Percentiles rank a stretch among this genome's conserved stretches.
These are phyloP conservation scores for Diploscapter pachys DNA, from an alignment of 1,140 invertebrate genomes.

Conservation along the genomic window DNA sequence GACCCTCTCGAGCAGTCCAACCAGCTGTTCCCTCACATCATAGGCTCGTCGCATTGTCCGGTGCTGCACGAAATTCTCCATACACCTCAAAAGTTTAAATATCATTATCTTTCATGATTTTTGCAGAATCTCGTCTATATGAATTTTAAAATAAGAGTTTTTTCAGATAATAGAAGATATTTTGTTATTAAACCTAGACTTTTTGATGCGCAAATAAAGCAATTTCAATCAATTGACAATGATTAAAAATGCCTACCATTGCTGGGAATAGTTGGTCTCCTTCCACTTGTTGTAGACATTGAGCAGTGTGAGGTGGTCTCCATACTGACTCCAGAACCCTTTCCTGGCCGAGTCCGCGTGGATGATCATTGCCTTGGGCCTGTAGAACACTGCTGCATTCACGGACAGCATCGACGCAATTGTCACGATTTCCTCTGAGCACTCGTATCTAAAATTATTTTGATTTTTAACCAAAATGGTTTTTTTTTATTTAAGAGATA, in stretches of 20 bases:
- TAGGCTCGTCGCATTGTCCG: constrained; percentile 91
- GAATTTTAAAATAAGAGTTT: too few species aligned
- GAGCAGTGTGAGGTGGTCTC: constrained; percentile 90
- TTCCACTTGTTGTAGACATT: constrained; percentile 86
- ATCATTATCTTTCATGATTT: too few species aligned
- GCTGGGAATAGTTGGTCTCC: constrained; percentile 53
- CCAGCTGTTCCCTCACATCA: constrained; percentile 94
- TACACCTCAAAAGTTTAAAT: constrained; percentile 66
- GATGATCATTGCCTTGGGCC: constrained; percentile 87
- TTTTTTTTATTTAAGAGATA: too few species aligned
- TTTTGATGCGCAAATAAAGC: too few species aligned
- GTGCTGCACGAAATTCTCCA: constrained; percentile 97
- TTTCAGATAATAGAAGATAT: too few species aligned
- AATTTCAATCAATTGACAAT: too few species aligned
- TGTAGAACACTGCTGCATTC: constrained; percentile 92
- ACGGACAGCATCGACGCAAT: constrained; percentile 98
- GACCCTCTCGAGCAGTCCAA: constrained; percentile 88
- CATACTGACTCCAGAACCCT: constrained; percentile 84
- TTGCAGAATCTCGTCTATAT: too few species aligned
- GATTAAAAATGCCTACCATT: constrained; percentile 39
- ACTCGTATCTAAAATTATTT: constrained; percentile 72
- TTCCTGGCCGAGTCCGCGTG: constrained; percentile 94
- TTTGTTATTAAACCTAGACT: too few species aligned
- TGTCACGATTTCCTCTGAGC: constrained; percentile 91
- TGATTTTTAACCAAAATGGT: too few species aligned